Conservation (phyloP, 2,888 invertebrate genomes). For the Idaea dimidiata region DNA sequence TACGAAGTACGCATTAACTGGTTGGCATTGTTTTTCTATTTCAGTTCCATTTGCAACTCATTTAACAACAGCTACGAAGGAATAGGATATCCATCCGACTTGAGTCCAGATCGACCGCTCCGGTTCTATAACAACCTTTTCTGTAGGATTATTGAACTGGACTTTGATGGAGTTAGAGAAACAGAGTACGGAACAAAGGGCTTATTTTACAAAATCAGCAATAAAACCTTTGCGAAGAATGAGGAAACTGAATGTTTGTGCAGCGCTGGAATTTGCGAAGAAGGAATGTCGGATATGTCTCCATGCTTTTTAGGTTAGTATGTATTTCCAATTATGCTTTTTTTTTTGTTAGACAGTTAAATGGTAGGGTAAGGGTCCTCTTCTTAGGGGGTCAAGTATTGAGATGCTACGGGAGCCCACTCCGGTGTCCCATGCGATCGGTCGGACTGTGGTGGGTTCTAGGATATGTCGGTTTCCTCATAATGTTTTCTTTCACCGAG, state of each 20-base stretch:
- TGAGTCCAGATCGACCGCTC: slow-evolving; percentile 76
- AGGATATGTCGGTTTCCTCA: too few relatives aligned
- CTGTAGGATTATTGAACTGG: slow-evolving; percentile 84
- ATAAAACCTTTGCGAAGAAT: slow-evolving; percentile 82
- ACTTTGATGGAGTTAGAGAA: slow-evolving; percentile 38
- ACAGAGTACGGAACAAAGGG: slow-evolving; percentile 77
- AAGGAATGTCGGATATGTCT: slow-evolving; percentile 84
- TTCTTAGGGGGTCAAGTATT: too few relatives aligned
- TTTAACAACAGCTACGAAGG: slow-evolving; percentile 87
- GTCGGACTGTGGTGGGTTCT: too few relatives aligned
- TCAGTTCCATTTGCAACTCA: slow-evolving; percentile 83
- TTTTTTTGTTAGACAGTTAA: not conserved
- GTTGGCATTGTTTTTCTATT: slow-evolving; percentile 16
- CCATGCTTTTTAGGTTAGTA: slow-evolving; percentile 86
- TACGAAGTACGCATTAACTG: too few relatives aligned
- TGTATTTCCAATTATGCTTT: not conserved
- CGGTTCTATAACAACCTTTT: slow-evolving; percentile 87
- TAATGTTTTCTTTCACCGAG: too few relatives aligned
- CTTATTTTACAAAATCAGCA: slow-evolving; percentile 81
- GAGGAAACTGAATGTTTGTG: slow-evolving; percentile 85
- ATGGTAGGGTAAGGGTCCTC: too few relatives aligned
- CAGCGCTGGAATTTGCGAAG: slow-evolving; percentile 63
- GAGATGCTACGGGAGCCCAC: too few relatives aligned
- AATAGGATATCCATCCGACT: slow-evolving; percentile 83
- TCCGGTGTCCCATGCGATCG: too few relatives aligned